These are phyloP conservation scores for Arizona elegans DNA, from an alignment of 2,113 vertebrate species.

Conservation along the genomic window DNA sequence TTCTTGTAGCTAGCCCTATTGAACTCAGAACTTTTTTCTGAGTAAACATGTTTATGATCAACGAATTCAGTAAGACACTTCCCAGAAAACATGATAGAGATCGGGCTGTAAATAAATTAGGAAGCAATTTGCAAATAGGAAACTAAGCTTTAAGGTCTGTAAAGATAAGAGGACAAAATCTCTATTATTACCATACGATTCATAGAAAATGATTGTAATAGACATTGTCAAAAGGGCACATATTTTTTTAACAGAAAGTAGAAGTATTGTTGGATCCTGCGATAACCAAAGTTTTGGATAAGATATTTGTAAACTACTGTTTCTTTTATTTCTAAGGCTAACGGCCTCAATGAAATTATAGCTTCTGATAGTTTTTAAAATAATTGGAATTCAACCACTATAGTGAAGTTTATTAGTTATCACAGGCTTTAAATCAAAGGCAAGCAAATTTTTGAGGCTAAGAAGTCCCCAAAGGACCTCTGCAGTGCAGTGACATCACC, in stretches of 20 bases:
- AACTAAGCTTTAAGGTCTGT: neutral
- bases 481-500: neutral
- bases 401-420: neutral
- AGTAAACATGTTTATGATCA: neutral
- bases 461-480: neutral
- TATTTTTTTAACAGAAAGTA: neutral
- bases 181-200: neutral
- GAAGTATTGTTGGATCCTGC: neutral
- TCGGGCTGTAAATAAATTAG: neutral
- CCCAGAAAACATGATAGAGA: neutral
- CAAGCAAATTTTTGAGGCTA: neutral
- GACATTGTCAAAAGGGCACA: neutral
- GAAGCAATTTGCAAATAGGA: neutral
- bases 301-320: neutral
- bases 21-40: neutral
- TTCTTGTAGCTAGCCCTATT: neutral
- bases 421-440: neutral
- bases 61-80: neutral
- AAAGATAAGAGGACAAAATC: neutral
- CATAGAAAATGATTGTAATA: neutral
- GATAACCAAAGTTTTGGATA: neutral
- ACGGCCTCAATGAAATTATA: neutral
- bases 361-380: neutral
- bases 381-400: neutral
- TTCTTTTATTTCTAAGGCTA: neutral